Evolutionary conservation across 2,113 vertebrate species (phyloP), one percentile per base, ranked within the genome.

Genomic region (Ophiodon elongatus): DNA sequence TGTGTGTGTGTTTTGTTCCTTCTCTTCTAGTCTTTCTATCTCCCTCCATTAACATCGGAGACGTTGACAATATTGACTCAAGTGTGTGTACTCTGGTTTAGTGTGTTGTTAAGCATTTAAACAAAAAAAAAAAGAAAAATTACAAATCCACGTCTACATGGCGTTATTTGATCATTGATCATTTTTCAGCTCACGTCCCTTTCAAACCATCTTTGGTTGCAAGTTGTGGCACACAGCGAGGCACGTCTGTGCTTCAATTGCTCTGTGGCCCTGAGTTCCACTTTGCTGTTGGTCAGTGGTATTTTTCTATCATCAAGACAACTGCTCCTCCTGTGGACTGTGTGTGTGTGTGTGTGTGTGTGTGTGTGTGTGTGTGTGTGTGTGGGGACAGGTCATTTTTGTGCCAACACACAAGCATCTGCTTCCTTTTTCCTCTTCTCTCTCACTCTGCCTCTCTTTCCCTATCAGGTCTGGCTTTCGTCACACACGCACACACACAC

Each of bases 401-500:
- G 82, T 89, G 87, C 92, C 93, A 89, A 85, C 80, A 85, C 84
- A 87, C 74, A 82, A 90, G 90, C 93, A 94, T 94, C 93, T 93
- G 93, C 89, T 94, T 93, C 92, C 92, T 94, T 89, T 91, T 94
- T 88, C 92, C 90, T 79, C 57, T 31, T 68, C 83, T 60, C 79
- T 52, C 76, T 79, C 84, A 59, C 79, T 84, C 74, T 76, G 45
- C 23, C 73, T 60, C 21, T 57, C 76, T 84, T 54, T 84, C 63
- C 8, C 80, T 89, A 79, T 92, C 90, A 87, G 86, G 82, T 82
- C 84, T 88, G 80, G 80, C 80, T 86, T 89, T 72, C 31, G 88
- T 88, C 89, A 62, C 82, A 85, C 77, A 69, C 84, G 73, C 69
- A 65, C 63, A 35, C 19, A 33, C 15, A 47, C 63, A 54, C 41